Evolutionary conservation across 2,888 invertebrate species (phyloP).

Genomic region (Harpalus rubripes): DNA sequence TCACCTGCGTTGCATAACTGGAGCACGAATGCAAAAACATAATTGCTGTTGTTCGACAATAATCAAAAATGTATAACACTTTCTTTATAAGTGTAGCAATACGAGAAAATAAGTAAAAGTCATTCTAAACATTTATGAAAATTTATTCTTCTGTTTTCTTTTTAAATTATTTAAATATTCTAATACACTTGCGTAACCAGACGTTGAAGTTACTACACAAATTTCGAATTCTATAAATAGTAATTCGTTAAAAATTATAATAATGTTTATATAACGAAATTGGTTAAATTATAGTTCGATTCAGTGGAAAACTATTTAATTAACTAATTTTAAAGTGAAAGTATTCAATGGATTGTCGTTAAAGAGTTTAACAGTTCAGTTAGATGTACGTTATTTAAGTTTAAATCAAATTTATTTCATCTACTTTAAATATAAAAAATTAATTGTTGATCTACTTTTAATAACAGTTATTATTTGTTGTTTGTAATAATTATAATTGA

Average conservation of each 20-base stretch:
- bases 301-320: constrained; percentile 43
- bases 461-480: too few species aligned
- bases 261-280: constrained; percentile 46
- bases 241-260: constrained; percentile 16
- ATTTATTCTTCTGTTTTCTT: not conserved
- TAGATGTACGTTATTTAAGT: not conserved
- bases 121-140: not conserved
- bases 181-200: not conserved
- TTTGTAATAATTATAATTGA: too few species aligned
- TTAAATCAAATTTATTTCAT: too few species aligned
- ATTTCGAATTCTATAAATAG: constrained; percentile 26
- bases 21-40: constrained; percentile 32
- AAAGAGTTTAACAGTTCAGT: not conserved
- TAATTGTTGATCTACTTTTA: too few species aligned
- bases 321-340: constrained; percentile 55
- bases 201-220: not conserved
- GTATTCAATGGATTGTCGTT: constrained; percentile 14
- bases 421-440: too few species aligned
- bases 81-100: not conserved
- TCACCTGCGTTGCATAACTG: constrained; percentile 40
- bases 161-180: constrained; percentile 4
- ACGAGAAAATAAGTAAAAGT: constrained; percentile 2
- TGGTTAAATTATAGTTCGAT: constrained; percentile 28
- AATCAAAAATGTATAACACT: constrained; percentile 9
- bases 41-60: constrained; percentile 12